Percentiles rank a stretch among this genome's conserved stretches.
Conservation (phyloP, 2,888 invertebrate species). For the Dryobota labecula region DNA sequence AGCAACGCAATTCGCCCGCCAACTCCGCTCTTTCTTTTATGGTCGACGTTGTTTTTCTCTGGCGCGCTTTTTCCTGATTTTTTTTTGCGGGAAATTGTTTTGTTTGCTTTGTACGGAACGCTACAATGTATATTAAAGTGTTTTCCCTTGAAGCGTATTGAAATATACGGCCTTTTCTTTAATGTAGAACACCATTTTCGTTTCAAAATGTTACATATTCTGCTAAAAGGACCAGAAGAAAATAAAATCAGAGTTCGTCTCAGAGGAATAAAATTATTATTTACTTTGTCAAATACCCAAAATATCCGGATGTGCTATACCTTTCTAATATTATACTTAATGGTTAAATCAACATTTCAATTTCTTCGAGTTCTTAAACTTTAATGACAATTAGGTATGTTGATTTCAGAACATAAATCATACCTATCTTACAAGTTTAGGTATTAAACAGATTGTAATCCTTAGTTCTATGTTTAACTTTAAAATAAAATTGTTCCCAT, state of each 20-base stretch:
- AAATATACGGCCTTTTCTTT: constrained; percentile 70
- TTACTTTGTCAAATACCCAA: neutral
- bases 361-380: neutral
- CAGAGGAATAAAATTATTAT: neutral
- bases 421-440: constrained; percentile 6
- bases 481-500: neutral
- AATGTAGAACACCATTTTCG: constrained; percentile 49
- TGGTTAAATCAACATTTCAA: constrained; percentile 1
- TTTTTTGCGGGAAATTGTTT: constrained; percentile 86
- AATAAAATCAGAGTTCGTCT: neutral
- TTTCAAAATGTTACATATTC: constrained; percentile 30
- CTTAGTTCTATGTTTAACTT: neutral
- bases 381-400: neutral
- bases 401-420: neutral
- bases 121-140: constrained; percentile 87
- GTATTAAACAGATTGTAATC: neutral
- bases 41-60: constrained; percentile 88
- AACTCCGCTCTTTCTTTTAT: constrained; percentile 90
- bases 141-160: constrained; percentile 74
- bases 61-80: constrained; percentile 88
- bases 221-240: neutral
- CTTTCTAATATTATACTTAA: neutral
- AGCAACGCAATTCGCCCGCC: constrained; percentile 85
- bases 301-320: neutral
- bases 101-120: constrained; percentile 87